These are phyloP conservation scores for Atta texana DNA, from an alignment of 1,140 invertebrate species.

Conservation along the genomic window DNA sequence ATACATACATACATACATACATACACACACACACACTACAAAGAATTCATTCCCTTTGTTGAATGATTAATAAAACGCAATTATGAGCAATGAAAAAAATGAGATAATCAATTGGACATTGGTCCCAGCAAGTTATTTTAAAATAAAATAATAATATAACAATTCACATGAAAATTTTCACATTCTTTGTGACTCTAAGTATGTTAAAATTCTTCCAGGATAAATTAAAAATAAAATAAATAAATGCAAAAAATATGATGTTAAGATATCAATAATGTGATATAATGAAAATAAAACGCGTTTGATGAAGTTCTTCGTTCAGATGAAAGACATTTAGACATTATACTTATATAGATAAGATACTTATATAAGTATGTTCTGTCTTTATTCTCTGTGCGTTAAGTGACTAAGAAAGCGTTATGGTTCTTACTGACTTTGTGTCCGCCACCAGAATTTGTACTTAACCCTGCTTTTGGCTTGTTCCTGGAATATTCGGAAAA, in stretches of 20 bases:
- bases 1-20: no score
- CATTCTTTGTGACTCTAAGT: constrained; percentile 50
- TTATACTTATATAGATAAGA: constrained; percentile 69
- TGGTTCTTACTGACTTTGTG: constrained; percentile 98
- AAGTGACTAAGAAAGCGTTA: constrained; percentile 88
- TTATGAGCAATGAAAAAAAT: not conserved
- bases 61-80: not conserved
- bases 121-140: not conserved
- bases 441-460: constrained; percentile 91
- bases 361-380: constrained; percentile 75
- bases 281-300: constrained; percentile 70
- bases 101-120: not conserved
- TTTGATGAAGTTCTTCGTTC: constrained; percentile 66
- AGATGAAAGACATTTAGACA: constrained; percentile 29
- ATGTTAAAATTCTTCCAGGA: constrained; percentile 18
- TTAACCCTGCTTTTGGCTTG: constrained; percentile 87
- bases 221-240: constrained; percentile 53
- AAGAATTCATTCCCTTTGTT: constrained; percentile 55
- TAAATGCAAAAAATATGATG: constrained; percentile 48
- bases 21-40: not conserved
- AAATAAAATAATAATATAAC: not conserved
- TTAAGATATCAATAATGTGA: constrained; percentile 37
- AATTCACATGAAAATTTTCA: constrained; percentile 20
- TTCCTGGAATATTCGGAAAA: constrained; percentile 78
- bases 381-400: constrained; percentile 80